Evolutionary conservation across 2,113 vertebrate genomes (phyloP), one percentile per base, ranked within the genome.

Genomic region (Cygnus atratus): DNA sequence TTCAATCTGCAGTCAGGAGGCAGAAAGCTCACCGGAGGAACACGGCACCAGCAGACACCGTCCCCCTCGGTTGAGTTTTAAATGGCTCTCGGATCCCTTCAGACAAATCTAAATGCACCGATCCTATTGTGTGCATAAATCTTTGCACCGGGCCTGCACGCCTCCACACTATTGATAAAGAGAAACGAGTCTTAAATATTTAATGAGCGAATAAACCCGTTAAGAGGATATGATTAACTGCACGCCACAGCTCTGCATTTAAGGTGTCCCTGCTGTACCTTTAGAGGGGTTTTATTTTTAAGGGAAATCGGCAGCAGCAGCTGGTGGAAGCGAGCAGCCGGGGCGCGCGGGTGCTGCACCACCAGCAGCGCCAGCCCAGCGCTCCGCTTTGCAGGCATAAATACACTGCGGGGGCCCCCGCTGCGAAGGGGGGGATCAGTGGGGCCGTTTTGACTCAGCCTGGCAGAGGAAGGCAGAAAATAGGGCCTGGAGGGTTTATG

Each of bases 131-230:
- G 94, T 82, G 90, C 97, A 96, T 96, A 97, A 97, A 96, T 97
- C 96, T 97, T 83, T 79, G 96, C 95, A 89, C 93, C 70, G 71
- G 96, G 93, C 91, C 97, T 93, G 88, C 96, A 95, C 91, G 91
- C 95, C 95, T 98, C 96, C 93, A 84, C 92, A 91, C 95, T 95
- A 95, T 91, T 97, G 97, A 97, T 98, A 97, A 98, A 97, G 97
- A 50, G 92, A 98, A 97, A 96, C 82, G 80, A 88, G 92, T 92
- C 96, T 98, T 97, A 96, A 97, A 97, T 97, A 97, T 97, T 97
- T 97, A 96, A 98, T 97, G 97, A 97, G 90, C 92, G 95, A 98
- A 97, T 97, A 98, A 97, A 96, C 96, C 97, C 97, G 96, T 97
- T 98, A 97, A 97, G 96, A 98, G 94, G 96, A 96, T 93, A 97